Percentiles rank a stretch among this genome's conserved stretches.
These are phyloP conservation scores for Drosophila acutilabella DNA, from an alignment of 2,888 invertebrate genomes.

Conservation along the genomic window DNA sequence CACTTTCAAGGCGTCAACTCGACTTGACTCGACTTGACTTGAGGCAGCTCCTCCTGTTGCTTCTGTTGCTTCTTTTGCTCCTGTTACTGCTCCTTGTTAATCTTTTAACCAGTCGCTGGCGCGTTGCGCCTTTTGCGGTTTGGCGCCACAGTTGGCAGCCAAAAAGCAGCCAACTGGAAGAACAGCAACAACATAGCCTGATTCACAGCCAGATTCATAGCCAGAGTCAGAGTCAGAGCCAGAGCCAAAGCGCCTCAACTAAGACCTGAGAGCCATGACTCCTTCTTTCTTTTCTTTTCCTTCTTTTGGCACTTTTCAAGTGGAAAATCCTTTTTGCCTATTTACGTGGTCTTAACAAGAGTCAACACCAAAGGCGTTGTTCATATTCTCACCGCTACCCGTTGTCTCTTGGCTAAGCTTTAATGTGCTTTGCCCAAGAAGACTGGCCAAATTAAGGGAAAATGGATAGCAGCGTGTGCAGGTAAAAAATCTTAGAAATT, in stretches of 20 bases:
- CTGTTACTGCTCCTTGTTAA: constrained; percentile 57
- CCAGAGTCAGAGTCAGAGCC: constrained; percentile 6
- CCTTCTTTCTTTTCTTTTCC: constrained; percentile 28
- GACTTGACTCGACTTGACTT: constrained; percentile 34
- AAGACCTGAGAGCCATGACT: constrained; percentile 21
- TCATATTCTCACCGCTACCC: constrained; percentile 14
- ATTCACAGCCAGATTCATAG: constrained; percentile 3
- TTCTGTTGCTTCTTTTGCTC: constrained; percentile 18
- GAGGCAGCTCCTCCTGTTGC: constrained; percentile 15
- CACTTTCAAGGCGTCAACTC: constrained; percentile 54
- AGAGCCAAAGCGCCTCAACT: constrained; percentile 14
- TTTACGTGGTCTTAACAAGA: constrained; percentile 66
- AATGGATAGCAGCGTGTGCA: not conserved
- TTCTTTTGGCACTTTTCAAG: constrained; percentile 77
- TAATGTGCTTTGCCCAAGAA: constrained; percentile 25
- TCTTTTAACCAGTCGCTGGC: constrained; percentile 68
- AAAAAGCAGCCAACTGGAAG: constrained; percentile 66
- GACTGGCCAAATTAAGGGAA: constrained; percentile 6
- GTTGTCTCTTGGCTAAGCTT: constrained; percentile 49
- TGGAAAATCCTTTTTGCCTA: constrained; percentile 81
- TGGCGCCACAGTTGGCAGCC: constrained; percentile 67
- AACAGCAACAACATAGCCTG: constrained; percentile 43
- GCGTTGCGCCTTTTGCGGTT: constrained; percentile 74
- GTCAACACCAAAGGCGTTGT: constrained; percentile 61
- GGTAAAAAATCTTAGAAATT: not conserved